These are phyloP conservation scores for Acholoe squamosa DNA, from an alignment of 2,888 invertebrate species.

Conservation along the genomic window DNA sequence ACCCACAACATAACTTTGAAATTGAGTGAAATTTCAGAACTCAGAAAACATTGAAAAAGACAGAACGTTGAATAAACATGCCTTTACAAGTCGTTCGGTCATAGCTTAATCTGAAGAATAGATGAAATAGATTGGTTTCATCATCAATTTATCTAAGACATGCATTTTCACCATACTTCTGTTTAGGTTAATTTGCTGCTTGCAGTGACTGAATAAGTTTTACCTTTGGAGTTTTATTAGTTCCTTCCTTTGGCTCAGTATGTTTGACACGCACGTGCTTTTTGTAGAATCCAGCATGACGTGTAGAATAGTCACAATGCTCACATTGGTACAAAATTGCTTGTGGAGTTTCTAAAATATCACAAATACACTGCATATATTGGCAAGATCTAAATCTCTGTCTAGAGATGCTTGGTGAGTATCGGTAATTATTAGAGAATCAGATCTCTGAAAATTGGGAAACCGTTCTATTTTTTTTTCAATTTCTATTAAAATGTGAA, in stretches of 20 bases:
- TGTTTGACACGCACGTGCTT: constrained; percentile 35
- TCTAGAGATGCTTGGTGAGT: too few relatives aligned
- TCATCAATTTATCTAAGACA: not conserved
- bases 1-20: too few relatives aligned
- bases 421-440: too few relatives aligned
- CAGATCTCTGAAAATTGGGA: too few relatives aligned
- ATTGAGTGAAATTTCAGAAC: not conserved
- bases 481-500: too few relatives aligned
- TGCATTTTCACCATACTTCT: not conserved
- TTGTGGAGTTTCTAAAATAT: not conserved
- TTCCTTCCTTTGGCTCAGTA: not conserved
- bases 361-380: too few relatives aligned
- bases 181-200: not conserved
- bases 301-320: not conserved
- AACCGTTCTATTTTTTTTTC: too few relatives aligned
- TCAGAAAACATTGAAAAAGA: not conserved
- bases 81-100: too few relatives aligned
- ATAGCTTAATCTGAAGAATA: too few relatives aligned
- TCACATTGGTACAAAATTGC: not conserved
- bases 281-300: constrained; percentile 26
- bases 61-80: too few relatives aligned
- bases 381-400: too few relatives aligned
- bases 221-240: not conserved
- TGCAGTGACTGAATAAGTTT: not conserved
- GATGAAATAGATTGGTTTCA: not conserved